phyloP scores from a whole-genome alignment of 1,140 invertebrate species.

The Amphibalanus amphitrite region DNA sequence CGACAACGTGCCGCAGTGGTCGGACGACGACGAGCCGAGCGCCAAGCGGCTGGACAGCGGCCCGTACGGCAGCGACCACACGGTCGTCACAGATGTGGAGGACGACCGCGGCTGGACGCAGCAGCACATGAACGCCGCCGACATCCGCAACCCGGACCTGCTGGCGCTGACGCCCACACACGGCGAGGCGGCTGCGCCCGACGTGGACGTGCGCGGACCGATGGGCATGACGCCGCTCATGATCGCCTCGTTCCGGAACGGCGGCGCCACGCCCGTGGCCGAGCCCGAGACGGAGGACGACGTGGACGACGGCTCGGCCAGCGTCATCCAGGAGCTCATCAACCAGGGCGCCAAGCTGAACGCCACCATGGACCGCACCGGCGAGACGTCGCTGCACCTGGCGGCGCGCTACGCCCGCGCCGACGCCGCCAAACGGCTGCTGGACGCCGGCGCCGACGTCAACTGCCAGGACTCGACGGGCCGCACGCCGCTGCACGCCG shows the following conservation, averaged over 20 bases:
- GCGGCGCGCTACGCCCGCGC: constrained; percentile 79
- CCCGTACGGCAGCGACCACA: no score
- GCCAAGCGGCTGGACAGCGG: no score
- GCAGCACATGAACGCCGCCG: constrained; percentile 76
- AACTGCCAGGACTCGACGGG: constrained; percentile 89
- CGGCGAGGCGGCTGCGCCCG: constrained; percentile 34
- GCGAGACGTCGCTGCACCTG: constrained; percentile 83
- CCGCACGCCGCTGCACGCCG: constrained; percentile 79
- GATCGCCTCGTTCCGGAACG: constrained; percentile 70
- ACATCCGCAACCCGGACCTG: constrained; percentile 44
- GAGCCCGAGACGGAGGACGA: constrained; percentile 31
- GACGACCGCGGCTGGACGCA: constrained; percentile 78
- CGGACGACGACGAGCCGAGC: constrained; percentile 49
- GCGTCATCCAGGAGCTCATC: constrained; percentile 76
- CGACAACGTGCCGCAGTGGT: constrained; percentile 45
- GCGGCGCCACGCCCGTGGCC: constrained; percentile 40
- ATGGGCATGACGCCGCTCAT: constrained; percentile 87
- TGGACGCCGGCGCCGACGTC: constrained; percentile 86
- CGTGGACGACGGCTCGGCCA: constrained; percentile 69
- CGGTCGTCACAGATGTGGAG: constrained; percentile 46
- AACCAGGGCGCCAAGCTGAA: constrained; percentile 83
- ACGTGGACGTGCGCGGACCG: constrained; percentile 66
- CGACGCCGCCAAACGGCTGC: constrained; percentile 77
- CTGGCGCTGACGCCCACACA: constrained; percentile 46
- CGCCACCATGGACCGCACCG: constrained; percentile 81